Evolutionary conservation across 2,113 vertebrate genomes (phyloP).

Genomic region (Tachysurus fulvidraco): DNA sequence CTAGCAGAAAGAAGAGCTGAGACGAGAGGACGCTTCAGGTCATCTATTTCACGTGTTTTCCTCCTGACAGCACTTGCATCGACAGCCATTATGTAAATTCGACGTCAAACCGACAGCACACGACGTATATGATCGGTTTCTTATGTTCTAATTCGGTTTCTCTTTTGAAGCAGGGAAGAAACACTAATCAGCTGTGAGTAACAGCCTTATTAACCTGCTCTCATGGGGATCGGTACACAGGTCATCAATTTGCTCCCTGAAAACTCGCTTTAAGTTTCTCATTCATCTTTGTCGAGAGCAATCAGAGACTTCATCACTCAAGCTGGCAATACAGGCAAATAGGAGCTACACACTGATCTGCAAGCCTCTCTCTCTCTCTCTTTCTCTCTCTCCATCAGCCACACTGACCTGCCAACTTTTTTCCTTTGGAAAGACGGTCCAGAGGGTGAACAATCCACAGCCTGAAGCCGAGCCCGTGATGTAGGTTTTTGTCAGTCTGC

Average conservation of each 20-base stretch:
- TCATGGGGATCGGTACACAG: constrained; percentile 59
- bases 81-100: neutral
- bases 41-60: constrained; percentile 26
- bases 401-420: constrained; percentile 23
- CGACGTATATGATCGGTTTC: constrained; percentile 27
- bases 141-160: constrained; percentile 40
- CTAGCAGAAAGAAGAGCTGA: constrained; percentile 9
- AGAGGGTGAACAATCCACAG: neutral
- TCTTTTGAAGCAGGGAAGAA: constrained; percentile 38
- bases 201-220: constrained; percentile 59
- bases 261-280: constrained; percentile 57
- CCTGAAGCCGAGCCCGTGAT: neutral
- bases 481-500: constrained; percentile 22
- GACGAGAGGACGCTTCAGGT: constrained; percentile 17
- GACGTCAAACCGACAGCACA: constrained; percentile 11
- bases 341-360: constrained; percentile 32
- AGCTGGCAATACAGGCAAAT: constrained; percentile 26
- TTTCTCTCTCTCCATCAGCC: constrained; percentile 14
- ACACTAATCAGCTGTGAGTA: constrained; percentile 57
- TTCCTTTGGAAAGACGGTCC: constrained; percentile 23
- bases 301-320: constrained; percentile 60
- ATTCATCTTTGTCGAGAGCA: constrained; percentile 58
- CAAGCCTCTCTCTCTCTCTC: constrained; percentile 18
- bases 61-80: constrained; percentile 3
- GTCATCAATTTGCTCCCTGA: constrained; percentile 60